Base-by-base conservation (phyloP, 2,888 invertebrate genomes). In the Trissoscelio sp. region DNA sequence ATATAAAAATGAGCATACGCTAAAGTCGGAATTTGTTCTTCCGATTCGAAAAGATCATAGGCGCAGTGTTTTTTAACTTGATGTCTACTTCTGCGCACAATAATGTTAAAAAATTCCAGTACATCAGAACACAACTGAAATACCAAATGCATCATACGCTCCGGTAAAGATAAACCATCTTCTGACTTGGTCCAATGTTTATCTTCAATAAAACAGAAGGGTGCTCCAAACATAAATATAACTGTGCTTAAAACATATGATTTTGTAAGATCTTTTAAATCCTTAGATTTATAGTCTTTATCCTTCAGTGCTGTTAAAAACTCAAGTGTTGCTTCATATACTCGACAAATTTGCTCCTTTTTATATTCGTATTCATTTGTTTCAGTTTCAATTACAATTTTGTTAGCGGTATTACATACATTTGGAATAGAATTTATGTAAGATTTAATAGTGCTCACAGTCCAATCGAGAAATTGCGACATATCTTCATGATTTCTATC, bases 151-250 rank as follows among this genome's bases (percentile, higher is more conserved):
- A 79, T 7, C 69, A 82, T 72, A 3, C 20, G 16, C 7, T 42
- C 55, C 1, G 42, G 14, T 16, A 77, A 53, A 2, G 7, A 1
- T 14, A 14, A 16, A 18, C 12, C 31, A 14, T 34, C 20, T 11
- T 73, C 18, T 14, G 62, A 7, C 22, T 11, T 39, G 1, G 0
- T 55, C 67, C 46, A 67, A 11, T 7, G 1, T 7, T 12, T 44
- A 11, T 48, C 37, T 2, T 53, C 34, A 11, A 77, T 2, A 20
- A 34, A 73, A 51, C 79, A 81, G 24, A 81, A 78, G 0, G 83
- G 83, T 12, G 73, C 66, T 2, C 83, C 83, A 11, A 79, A 46
- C 55, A 83, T 62, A 28, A 77, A 83, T 6, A 83, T 34, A 0
- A 64, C 16, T 14, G 57, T 62, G 28, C 81, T 83, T 1, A 67